Evolutionary conservation across 2,113 vertebrate species (phyloP).

Genomic region (Mus spicilegus): DNA sequence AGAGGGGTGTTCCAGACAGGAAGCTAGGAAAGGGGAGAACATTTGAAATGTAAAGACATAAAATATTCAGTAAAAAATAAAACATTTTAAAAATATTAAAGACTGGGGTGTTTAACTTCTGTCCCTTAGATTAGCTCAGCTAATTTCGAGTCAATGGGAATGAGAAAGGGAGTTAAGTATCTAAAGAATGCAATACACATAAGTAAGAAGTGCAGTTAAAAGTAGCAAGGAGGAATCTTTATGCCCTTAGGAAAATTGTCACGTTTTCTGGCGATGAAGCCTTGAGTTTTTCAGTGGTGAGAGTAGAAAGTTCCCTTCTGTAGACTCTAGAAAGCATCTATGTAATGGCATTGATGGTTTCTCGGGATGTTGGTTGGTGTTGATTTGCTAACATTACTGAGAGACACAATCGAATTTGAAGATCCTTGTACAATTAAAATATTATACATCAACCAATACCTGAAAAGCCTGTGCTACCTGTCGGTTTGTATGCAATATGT

Average conservation of each 20-base stretch:
- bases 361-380: not conserved
- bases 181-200: conserved; percentile 1
- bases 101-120: too few species aligned
- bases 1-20: too few species aligned
- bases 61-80: too few species aligned
- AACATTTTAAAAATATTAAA: too few species aligned
- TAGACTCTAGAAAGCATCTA: not conserved
- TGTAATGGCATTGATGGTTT: not conserved
- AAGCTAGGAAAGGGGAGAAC: too few species aligned
- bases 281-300: not conserved
- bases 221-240: not conserved
- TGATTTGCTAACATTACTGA: not conserved
- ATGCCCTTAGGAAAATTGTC: not conserved
- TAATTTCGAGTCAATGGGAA: conserved; percentile 20
- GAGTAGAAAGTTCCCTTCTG: not conserved
- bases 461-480: not conserved
- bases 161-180: conserved; percentile 47
- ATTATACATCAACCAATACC: not conserved
- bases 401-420: not conserved
- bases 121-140: not conserved
- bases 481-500: not conserved
- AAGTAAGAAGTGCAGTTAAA: conserved; percentile 16
- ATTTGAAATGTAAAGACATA: too few species aligned
- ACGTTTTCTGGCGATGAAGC: conserved; percentile 3
- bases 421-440: not conserved